Percentiles rank a stretch among this genome's conserved stretches.
Evolutionary conservation across 2,113 vertebrate genomes (phyloP).

Genomic region (Hemibagrus wyckioides): DNA sequence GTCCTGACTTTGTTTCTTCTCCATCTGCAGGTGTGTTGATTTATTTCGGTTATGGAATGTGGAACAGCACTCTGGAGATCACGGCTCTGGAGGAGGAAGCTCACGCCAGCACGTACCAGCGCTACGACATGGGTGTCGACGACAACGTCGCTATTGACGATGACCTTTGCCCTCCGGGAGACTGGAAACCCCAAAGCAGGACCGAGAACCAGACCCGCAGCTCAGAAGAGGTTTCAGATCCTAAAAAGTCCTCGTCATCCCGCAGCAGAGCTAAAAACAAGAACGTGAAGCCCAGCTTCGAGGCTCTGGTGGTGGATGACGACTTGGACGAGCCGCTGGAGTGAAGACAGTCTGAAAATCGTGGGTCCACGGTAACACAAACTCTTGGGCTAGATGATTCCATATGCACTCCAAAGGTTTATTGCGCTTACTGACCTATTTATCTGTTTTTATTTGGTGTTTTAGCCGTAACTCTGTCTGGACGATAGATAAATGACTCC

Average conservation of each 20-base stretch:
- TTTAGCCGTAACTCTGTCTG: background rate
- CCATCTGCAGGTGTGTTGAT: slow-evolving; percentile 84
- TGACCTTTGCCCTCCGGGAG: slow-evolving; percentile 76
- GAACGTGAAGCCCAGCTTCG: slow-evolving; percentile 73
- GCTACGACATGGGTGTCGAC: slow-evolving; percentile 88
- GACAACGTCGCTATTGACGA: slow-evolving; percentile 89
- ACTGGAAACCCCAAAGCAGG: slow-evolving; percentile 72
- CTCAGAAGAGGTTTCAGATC: slow-evolving; percentile 49
- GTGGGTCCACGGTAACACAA: slow-evolving; percentile 55
- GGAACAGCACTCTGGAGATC: slow-evolving; percentile 97
- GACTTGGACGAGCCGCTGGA: slow-evolving; percentile 82
- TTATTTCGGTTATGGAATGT: slow-evolving; percentile 98
- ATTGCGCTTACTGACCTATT: background rate
- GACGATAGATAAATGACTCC: background rate
- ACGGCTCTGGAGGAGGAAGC: slow-evolving; percentile 88
- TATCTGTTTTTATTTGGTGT: background rate
- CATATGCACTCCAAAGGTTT: slow-evolving; percentile 47
- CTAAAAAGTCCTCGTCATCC: slow-evolving; percentile 67
- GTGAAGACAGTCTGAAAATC: slow-evolving; percentile 57
- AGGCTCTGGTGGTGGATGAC: slow-evolving; percentile 83
- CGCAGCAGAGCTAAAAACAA: slow-evolving; percentile 82
- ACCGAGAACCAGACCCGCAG: slow-evolving; percentile 60
- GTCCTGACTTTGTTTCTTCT: background rate
- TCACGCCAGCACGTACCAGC: slow-evolving; percentile 96
- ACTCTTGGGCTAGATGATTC: slow-evolving; percentile 77